Conservation (phyloP, 2,888 invertebrate species). For the Apotomis turbidana region DNA sequence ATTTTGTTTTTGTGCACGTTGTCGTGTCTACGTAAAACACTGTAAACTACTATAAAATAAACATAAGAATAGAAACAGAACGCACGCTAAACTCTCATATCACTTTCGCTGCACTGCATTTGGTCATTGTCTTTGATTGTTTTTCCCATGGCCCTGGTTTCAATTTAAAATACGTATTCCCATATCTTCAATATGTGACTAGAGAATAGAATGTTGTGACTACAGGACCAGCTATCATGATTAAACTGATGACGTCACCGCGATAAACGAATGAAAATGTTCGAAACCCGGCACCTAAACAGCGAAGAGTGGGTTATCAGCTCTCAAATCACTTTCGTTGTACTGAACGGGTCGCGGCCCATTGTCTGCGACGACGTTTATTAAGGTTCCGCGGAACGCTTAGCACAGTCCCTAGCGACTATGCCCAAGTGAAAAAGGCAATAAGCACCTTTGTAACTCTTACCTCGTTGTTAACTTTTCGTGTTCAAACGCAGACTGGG, state of each 20-base stretch:
- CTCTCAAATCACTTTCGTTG: conserved; percentile 48
- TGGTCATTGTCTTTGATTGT: conserved; percentile 21
- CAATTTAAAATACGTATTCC: neutral
- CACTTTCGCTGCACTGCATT: conserved; percentile 45
- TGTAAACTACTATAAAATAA: neutral
- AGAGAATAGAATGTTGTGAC: no score
- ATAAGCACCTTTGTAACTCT: neutral
- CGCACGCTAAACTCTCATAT: conserved; percentile 30
- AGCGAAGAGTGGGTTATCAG: conserved; percentile 43
- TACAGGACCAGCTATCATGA: conserved; percentile 11
- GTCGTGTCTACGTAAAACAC: no score
- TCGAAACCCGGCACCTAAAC: conserved; percentile 44
- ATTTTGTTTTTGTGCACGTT: no score
- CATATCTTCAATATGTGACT: neutral
- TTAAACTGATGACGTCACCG: conserved; percentile 7
- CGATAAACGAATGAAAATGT: conserved; percentile 20
- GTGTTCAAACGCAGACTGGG: conserved; percentile 23
- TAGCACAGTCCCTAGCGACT: conserved; percentile 18
- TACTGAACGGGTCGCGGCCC: conserved; percentile 35
- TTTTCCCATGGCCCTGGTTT: neutral
- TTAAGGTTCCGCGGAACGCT: conserved; percentile 35
- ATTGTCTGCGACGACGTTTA: conserved; percentile 35
- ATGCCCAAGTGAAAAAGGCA: conserved; percentile 9
- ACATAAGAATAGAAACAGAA: neutral
- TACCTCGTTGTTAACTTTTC: conserved; percentile 11